Evolutionary conservation across 2,888 invertebrate species (phyloP), one percentile per base, ranked within the genome.

Genomic region (Troilus luridus): DNA sequence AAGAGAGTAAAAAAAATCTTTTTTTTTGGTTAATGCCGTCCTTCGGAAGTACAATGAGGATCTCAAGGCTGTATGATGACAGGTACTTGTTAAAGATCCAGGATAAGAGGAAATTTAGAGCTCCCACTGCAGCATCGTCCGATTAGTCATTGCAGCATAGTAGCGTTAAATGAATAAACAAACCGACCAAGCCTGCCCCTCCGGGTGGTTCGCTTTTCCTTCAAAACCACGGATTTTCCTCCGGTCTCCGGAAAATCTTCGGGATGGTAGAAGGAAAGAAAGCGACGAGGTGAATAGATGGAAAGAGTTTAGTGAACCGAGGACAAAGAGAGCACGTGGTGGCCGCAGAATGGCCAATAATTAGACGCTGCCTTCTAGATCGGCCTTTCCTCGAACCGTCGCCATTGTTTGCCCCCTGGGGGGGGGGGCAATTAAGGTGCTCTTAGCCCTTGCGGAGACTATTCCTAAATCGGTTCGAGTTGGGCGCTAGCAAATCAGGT

Each of bases 331-430:
- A 58, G 54, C 85, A 85, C 85, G 85, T 85, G 85, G 85, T 58
- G 56, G 11, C n/a, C 85, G 56, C 85, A 85, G 85, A 85, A 85
- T 85, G 56, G 85, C n/a, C 85, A 85, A 85, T 85, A 85, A 85
- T 85, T 85, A 85, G 85, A 85, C 72, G 27, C 72, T 77, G 27
- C 72, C 72, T 77, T 77, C 85, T 58, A 85, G 56, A 85, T 56
- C 85, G 56, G 85, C 85, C 56, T 85, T 85, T 85, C 85, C 85
- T 56, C 56, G 85, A 85, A 85, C 85, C 85, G 56, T 14, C 56
- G n/a, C 56, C 85, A 85, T 85, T 85, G 85, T 85, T n/a, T n/a
- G 81, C n/a, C 56, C 21, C 17, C 41, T 41, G 5, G 41, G 41
- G 41, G 5, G 41, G 6, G 12, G 85, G 85, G 85, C 85, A 58